These are phyloP conservation scores for Anhinga rufa DNA, from an alignment of 2,113 vertebrate species.

Conservation along the genomic window DNA sequence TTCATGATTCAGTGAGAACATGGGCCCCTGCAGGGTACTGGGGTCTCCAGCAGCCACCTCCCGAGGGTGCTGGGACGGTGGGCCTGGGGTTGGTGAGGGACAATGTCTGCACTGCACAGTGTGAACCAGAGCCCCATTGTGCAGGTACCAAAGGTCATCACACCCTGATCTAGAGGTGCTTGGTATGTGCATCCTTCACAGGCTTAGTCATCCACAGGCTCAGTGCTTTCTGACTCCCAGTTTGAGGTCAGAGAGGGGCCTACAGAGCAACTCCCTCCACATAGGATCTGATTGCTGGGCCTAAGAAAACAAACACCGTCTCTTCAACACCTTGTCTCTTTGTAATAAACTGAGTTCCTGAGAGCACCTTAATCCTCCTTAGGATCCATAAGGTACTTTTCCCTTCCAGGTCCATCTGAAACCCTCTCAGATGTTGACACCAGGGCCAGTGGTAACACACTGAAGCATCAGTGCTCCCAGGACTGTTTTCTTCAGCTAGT, in stretches of 20 bases:
- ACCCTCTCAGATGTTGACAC: background rate
- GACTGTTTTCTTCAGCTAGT: background rate
- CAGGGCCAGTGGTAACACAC: background rate
- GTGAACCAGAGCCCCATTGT: background rate
- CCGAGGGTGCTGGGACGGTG: background rate
- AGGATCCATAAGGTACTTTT: background rate
- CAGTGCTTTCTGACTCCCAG: background rate
- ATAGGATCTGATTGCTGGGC: background rate
- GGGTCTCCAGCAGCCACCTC: background rate
- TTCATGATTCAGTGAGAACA: background rate
- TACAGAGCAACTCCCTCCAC: background rate
- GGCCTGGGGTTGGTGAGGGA: background rate
- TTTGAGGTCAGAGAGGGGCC: background rate
- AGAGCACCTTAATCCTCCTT: background rate
- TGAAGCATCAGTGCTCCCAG: background rate
- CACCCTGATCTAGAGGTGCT: background rate
- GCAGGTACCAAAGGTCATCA: background rate
- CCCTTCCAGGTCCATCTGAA: background rate
- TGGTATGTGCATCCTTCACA: background rate
- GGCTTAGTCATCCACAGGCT: background rate
- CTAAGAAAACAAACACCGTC: background rate
- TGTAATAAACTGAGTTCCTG: background rate
- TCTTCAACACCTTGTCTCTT: background rate
- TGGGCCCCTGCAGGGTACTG: background rate
- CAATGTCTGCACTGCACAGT: background rate